These are phyloP conservation scores for Chelonoidis abingdonii DNA, from an alignment of 2,113 vertebrate species.

Conservation along the genomic window DNA sequence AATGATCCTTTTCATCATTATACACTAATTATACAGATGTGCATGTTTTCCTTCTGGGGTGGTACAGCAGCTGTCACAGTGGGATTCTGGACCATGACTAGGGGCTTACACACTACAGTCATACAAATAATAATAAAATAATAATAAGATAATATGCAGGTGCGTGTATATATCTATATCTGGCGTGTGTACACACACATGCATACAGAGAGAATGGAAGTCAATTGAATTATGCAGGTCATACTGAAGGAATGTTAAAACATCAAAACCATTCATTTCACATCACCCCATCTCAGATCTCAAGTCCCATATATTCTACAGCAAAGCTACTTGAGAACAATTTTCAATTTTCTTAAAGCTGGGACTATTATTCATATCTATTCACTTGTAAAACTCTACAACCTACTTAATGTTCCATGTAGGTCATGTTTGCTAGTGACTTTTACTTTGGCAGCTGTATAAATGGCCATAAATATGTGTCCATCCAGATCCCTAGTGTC, in stretches of 20 bases:
- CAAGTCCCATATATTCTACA: not conserved
- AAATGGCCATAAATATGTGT: not conserved
- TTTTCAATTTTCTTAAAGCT: not conserved
- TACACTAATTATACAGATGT: not conserved
- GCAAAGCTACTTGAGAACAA: not conserved
- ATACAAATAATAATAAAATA: not conserved
- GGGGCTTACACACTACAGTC: not conserved
- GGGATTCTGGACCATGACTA: not conserved
- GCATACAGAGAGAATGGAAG: not conserved
- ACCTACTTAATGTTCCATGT: not conserved
- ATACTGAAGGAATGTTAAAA: not conserved
- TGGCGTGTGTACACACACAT: not conserved
- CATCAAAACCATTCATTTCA: not conserved
- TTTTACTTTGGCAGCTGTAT: not conserved
- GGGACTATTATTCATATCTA: rapidly evolving
- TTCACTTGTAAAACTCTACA: not conserved
- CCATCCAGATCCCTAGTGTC: not conserved
- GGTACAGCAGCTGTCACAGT: not conserved
- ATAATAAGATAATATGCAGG: too few relatives aligned
- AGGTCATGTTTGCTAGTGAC: not conserved
- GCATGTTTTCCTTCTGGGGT: not conserved
- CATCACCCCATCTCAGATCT: not conserved
- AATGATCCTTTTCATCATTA: rapidly evolving
- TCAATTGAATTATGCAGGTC: not conserved
- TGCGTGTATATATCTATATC: not conserved